phyloP scores from a whole-genome alignment of 2,888 invertebrate genomes.

The Drosophila neotestacea region DNA sequence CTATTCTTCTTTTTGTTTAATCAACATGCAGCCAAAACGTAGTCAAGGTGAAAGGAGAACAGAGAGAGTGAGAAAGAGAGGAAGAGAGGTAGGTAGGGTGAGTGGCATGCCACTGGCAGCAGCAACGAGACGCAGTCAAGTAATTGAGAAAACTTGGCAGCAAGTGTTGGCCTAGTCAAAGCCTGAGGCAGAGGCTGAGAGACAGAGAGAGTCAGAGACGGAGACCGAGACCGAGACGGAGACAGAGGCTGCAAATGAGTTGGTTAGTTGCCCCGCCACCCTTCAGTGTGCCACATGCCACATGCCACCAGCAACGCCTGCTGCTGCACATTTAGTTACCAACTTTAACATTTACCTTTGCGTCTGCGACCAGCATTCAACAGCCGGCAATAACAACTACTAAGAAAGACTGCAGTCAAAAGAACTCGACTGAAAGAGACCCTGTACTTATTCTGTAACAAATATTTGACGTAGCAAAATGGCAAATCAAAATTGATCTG shows the following conservation, averaged over 20 bases:
- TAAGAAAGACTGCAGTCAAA: no score
- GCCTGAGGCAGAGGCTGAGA: conserved; percentile 38
- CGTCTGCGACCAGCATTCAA: conserved; percentile 46
- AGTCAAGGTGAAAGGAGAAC: background rate
- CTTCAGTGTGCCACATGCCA: conserved; percentile 11
- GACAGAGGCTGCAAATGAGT: conserved; percentile 54
- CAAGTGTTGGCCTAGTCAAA: conserved; percentile 55
- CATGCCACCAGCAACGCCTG: conserved; percentile 3
- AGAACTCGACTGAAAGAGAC: no score
- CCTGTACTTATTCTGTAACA: no score
- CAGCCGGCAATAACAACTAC: conserved; percentile 9
- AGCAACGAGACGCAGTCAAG: conserved; percentile 46
- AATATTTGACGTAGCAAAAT: no score
- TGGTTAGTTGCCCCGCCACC: conserved; percentile 41
- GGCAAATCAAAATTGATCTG: no score
- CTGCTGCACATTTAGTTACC: conserved; percentile 62
- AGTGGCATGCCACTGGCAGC: conserved; percentile 30
- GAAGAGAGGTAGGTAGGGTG: background rate
- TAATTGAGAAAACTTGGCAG: conserved; percentile 75
- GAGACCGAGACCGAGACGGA: conserved; percentile 21
- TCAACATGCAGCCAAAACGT: conserved; percentile 60
- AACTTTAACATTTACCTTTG: conserved; percentile 72
- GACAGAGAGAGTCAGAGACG: background rate
- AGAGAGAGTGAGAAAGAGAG: fast-evolving
- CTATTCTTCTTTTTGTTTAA: conserved; percentile 75